Conservation (phyloP, 2,888 invertebrate species). For the Melanotus villosus region DNA sequence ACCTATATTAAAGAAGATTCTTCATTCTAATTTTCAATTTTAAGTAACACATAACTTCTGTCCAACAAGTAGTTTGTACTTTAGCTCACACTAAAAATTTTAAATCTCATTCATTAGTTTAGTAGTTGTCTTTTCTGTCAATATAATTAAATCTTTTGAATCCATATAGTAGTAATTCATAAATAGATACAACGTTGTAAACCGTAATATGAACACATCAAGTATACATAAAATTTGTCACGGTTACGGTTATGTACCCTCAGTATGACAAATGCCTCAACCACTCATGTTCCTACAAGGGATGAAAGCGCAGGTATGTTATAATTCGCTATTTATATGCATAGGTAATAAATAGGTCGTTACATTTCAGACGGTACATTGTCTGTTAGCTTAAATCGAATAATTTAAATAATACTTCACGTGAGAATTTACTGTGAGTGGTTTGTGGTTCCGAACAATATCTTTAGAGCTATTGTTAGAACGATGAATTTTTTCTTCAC, state of each 20-base stretch:
- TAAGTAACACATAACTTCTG: too few relatives aligned
- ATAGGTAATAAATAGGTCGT: slow-evolving; percentile 19
- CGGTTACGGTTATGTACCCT: slow-evolving; percentile 42
- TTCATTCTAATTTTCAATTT: too few relatives aligned
- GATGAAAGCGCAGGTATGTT: slow-evolving; percentile 21
- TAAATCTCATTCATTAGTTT: too few relatives aligned
- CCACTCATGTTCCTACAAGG: slow-evolving; percentile 33
- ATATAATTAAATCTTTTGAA: too few relatives aligned
- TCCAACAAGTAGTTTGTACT: too few relatives aligned
- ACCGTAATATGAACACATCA: slow-evolving; percentile 19
- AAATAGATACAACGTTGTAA: too few relatives aligned
- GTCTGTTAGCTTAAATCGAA: neutral
- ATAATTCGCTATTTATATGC: slow-evolving; percentile 15
- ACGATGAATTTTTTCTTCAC: neutral
- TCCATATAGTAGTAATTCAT: too few relatives aligned
- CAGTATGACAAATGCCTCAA: slow-evolving; percentile 37
- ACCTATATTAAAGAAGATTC: too few relatives aligned
- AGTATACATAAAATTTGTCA: slow-evolving; percentile 45
- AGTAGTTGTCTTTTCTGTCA: too few relatives aligned
- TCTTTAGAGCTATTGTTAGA: neutral
- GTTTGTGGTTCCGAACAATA: neutral
- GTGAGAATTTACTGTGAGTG: slow-evolving; percentile 16
- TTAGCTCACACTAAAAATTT: too few relatives aligned
- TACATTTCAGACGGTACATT: slow-evolving; percentile 12
- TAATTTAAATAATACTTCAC: neutral